A percentile compares a stretch with the other conserved stretches of the same genome.
Evolutionary conservation across 2,113 vertebrate species (phyloP).

Genomic region (Oryzias melastigma): DNA sequence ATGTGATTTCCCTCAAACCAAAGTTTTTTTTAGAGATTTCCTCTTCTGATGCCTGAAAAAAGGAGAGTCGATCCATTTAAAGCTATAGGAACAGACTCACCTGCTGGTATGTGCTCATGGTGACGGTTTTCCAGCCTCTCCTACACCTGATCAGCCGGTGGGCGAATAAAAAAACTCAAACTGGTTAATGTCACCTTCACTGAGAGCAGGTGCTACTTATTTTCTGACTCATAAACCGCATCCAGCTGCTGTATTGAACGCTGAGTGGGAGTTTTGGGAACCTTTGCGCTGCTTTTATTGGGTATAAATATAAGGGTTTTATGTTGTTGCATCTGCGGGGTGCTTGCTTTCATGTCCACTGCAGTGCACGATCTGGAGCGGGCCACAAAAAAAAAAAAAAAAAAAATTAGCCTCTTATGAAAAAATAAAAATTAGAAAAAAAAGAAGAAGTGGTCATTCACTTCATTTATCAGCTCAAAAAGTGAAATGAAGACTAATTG

Average conservation of each 20-base stretch:
- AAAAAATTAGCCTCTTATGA: neutral
- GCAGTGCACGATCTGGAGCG: no score
- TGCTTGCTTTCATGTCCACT: no score
- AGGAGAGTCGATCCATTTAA: neutral
- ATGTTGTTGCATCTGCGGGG: slow-evolving; percentile 28
- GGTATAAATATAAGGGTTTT: slow-evolving; percentile 32
- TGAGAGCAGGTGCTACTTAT: slow-evolving; percentile 53
- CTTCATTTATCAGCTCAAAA: slow-evolving; percentile 4
- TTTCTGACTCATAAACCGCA: slow-evolving; percentile 65
- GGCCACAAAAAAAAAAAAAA: neutral
- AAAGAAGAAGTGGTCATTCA: neutral
- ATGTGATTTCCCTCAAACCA: neutral
- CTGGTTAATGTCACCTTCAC: slow-evolving; percentile 55
- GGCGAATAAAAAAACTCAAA: slow-evolving; percentile 18
- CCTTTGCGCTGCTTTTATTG: slow-evolving; percentile 42
- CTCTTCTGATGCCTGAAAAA: neutral
- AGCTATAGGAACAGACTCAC: slow-evolving; percentile 68
- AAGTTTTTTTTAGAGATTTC: neutral
- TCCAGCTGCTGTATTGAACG: slow-evolving; percentile 15
- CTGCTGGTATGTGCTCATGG: slow-evolving; percentile 84
- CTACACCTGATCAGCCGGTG: slow-evolving; percentile 11
- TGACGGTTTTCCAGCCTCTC: slow-evolving; percentile 75
- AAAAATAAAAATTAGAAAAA: no score
- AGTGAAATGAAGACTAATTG: slow-evolving; percentile 1
- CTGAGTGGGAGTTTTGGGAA: slow-evolving; percentile 46